A percentile compares a stretch with the other conserved stretches of the same genome.
phyloP scores from a whole-genome alignment of 2,888 invertebrate species.

The Metallyticus violacea region DNA sequence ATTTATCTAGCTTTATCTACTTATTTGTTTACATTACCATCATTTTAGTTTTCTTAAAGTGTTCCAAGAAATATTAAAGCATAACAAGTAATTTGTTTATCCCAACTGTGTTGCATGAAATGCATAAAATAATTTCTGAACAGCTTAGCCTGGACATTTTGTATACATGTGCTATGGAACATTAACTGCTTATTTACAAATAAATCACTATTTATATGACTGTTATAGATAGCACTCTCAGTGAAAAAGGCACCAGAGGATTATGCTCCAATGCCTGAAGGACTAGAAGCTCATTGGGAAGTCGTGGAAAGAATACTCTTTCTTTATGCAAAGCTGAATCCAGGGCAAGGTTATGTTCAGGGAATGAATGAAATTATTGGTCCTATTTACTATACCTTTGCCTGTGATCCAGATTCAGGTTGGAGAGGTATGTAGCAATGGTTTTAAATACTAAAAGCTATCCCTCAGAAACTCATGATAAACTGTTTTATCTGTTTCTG shows the following conservation, averaged over 20 bases:
- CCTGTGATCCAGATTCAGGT: constrained; percentile 77
- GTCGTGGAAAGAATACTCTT: constrained; percentile 96
- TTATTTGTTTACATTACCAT: too few species aligned
- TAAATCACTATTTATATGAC: too few species aligned
- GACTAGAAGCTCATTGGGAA: constrained; percentile 97
- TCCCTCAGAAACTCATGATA: background rate
- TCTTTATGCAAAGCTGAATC: constrained; percentile 96
- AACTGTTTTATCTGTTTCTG: constrained; percentile 12
- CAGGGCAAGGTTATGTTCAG: constrained; percentile 93
- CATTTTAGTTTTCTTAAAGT: too few species aligned
- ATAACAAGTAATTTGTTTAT: too few species aligned
- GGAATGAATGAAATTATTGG: constrained; percentile 99
- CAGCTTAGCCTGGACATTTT: too few species aligned
- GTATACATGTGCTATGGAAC: too few species aligned
- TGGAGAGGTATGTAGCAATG: constrained; percentile 63
- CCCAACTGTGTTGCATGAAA: too few species aligned
- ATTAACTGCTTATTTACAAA: too few species aligned
- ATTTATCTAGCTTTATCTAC: too few species aligned
- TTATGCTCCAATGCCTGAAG: constrained; percentile 82
- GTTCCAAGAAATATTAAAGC: too few species aligned
- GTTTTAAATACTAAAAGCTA: background rate
- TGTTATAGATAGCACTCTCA: constrained; percentile 70
- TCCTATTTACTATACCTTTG: constrained; percentile 96
- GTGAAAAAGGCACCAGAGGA: constrained; percentile 75
- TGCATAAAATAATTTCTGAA: too few species aligned